Conservation (phyloP, 2,113 vertebrate species). For the Prinia subflava region DNA sequence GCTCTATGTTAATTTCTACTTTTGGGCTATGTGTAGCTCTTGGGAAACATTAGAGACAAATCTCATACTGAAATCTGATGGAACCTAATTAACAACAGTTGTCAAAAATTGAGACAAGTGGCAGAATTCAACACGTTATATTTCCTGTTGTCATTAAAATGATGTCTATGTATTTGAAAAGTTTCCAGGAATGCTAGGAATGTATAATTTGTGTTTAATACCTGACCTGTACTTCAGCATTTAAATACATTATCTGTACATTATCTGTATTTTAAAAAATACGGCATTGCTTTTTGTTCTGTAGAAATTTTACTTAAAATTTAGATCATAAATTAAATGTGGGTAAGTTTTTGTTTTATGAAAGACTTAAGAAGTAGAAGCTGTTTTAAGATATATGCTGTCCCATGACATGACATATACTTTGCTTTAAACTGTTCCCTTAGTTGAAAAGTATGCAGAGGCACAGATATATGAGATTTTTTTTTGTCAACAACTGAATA, state of each 20-base stretch:
- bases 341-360: neutral
- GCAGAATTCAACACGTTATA: fast-evolving
- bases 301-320: neutral
- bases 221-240: neutral
- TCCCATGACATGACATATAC: neutral
- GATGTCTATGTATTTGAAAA: neutral
- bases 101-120: neutral
- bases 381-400: neutral
- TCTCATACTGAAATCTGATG: neutral
- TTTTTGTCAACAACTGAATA: neutral
- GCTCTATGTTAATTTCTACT: neutral
- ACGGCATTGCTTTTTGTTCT: neutral
- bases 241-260: neutral
- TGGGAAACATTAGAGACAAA: neutral
- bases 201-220: neutral
- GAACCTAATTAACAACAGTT: neutral
- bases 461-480: fast-evolving
- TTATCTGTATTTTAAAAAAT: neutral
- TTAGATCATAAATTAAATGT: neutral
- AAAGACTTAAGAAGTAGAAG: neutral
- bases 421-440: neutral
- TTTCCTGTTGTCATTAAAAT: neutral
- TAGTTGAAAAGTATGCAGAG: neutral
- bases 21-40: neutral
- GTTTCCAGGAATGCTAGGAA: neutral